Evolutionary conservation across 1,140 invertebrate genomes (phyloP), one percentile per base, ranked within the genome.

Genomic region (Cepaea nemoralis): DNA sequence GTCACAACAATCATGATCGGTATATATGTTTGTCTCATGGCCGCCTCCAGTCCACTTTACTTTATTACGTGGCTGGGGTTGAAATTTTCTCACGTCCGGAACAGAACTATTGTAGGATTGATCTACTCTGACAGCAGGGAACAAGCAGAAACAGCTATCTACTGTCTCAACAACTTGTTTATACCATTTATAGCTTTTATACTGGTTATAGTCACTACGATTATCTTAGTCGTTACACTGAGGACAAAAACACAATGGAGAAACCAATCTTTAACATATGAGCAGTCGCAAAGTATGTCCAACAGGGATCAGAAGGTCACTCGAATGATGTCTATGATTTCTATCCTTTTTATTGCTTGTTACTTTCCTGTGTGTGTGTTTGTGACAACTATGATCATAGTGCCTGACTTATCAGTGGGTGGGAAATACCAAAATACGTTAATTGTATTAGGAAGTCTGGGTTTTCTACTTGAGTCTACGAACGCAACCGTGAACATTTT

Each of bases 401-500:
- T 14, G 5, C 48, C 74, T 50, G 14, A 63, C 8, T 63, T 76
- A 33, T 50, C 74, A 16, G 31, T 76, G 3, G 40, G 59, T 40
- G 74, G 74, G 1, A 55, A 12, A n/a, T 76, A 76, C n/a, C 45
- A 31, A 12, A 76, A 76, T 59, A 33, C 35, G 45, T 76, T 59
- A 16, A 48, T 76, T 76, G 74, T 59, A 6, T 14, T 76, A 19
- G 42, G 42, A 10, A n/a, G 40, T 19, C 10, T 76, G 24, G 48
- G n/a, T 1, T 76, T 31, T 42, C 14, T 76, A 33, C 74, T 76
- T 2, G 74, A 76, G 31, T 55, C 45, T 19, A 76, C 74, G 12
- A 76, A 76, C 33, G 55, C 74, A 10, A 48, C 74, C 55, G 31
- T 76, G 45, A 76, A 76, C 27, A 59, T 76, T 10, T 76, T 76